Evolutionary conservation across 2,888 invertebrate genomes (phyloP), one percentile per base, ranked within the genome.

Genomic region (Diadromus collaris): DNA sequence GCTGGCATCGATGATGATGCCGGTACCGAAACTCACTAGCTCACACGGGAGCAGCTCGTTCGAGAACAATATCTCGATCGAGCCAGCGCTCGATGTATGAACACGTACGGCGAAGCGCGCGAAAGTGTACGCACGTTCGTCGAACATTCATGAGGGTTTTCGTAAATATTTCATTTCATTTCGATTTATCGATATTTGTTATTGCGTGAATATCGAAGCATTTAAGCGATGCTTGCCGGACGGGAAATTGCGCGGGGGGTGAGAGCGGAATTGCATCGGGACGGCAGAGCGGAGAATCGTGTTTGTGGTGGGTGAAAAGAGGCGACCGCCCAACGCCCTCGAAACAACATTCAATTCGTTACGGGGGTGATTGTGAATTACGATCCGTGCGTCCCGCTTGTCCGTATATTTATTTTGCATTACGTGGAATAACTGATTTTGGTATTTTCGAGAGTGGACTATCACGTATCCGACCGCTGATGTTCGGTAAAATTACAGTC

Each of bases 331-430:
- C 54, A 65, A 13, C 46, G 67, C 78, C 73, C 68, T 76, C 70
- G 69, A 67, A 81, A 81, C 80, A 82, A 84, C 81, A 76, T 84
- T 78, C 81, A 79, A 86, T 84, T 85, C 84, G 84, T 85, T 86
- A 83, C 84, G 81, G 83, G 83, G 76, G 82, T 82, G 84, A 86
- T 85, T 85, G 84, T 81, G 82, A 85, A 84, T 86, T 83, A 81
- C 81, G 72, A 84, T 78, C 75, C 70, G 79, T 78, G 69, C 70
- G 64, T 41, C 56, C 67, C 63, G 78, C 51, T 73, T 46, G 64
- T 38, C n/a, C 54, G 51, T 78, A 75, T 84, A 83, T 86, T 86
- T 85, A 83, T 81, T 84, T 84, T 84, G 75, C 82, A 83, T 86
- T 83, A 84, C 84, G 81, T 65, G 56, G 56, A 64, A 41, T 38